Base-by-base conservation (phyloP, 2,888 invertebrate species). In the Eupithecia dodoneata region DNA sequence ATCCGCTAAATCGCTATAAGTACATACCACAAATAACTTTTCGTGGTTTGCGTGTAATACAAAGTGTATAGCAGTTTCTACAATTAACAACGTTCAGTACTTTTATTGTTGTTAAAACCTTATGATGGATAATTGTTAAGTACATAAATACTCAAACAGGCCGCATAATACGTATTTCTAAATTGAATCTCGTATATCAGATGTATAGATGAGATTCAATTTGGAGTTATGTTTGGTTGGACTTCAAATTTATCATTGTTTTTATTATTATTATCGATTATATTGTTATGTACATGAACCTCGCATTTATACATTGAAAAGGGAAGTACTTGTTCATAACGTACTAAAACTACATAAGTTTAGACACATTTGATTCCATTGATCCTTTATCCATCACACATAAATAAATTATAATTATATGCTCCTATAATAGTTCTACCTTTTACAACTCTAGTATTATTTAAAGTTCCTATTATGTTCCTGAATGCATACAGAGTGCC, bases 381-480 rank as follows among this genome's bases (percentile, higher is more conserved):
- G 18, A 18, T 49, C 49, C 30, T 30, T 45, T 45, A 45, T 47
- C 3, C 15, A 52, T 52, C 13, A 52, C 4, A 49, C 12, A 49
- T 49, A 12, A 49, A 52, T n/a, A n/a, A 52, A 52, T 59, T 59
- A 3, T 18, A 59, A n/a, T n/a, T 18, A 59, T 18, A 59, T 18
- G 9, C 55, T 59, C 49, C 18, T 18, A 41, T 65, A 9, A 41
- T 65, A 41, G 65, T 65, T 3, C 13, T 65, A 41, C 13, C 0
- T 42, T 7, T 7, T 15, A n/a, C 15, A 18, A n/a, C 1, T 45
- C 30, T 47, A 70, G 47, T 70, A 70, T 47, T 70, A 70, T 70
- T 49, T 70, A 45, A 45, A 49, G 70, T 70, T 70, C 70, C 70
- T 70, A 49, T 70, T 18, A 6, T 9, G 67, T 69, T 45, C 67